Conservation (phyloP, 53 echinoderm and acorn worm genomes). For the Paelopatides confundens region DNA sequence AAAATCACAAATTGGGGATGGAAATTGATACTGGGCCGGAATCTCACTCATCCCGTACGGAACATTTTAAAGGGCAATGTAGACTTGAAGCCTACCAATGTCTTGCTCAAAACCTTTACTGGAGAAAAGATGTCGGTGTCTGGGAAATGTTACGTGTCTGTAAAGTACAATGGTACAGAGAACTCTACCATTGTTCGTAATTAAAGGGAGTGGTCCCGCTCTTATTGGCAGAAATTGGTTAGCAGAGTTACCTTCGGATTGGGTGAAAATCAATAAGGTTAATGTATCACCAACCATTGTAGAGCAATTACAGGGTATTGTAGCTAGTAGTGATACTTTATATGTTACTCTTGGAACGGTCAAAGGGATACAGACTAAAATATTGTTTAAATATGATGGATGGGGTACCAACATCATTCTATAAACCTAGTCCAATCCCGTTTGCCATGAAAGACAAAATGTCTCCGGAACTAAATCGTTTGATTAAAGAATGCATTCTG, state of each 20-base stretch:
- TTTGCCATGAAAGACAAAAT: slow-evolving; percentile 24
- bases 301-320: not conserved
- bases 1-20: too few species aligned
- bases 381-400: slow-evolving; percentile 1
- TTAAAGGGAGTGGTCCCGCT: slow-evolving; percentile 24
- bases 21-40: too few species aligned
- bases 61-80: too few species aligned
- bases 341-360: not conserved
- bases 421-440: slow-evolving; percentile 16
- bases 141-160: slow-evolving; percentile 1
- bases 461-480: not conserved
- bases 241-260: not conserved
- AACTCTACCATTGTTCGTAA: not conserved
- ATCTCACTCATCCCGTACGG: too few species aligned
- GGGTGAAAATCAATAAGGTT: slow-evolving; percentile 17
- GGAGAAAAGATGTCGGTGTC: slow-evolving; percentile 13
- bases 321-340: slow-evolving; percentile 10
- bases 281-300: not conserved
- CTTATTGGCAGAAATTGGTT: slow-evolving; percentile 28
- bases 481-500: not conserved
- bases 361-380: slow-evolving; percentile 38
- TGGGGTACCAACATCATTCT: slow-evolving; percentile 20
- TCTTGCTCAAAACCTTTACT: slow-evolving; percentile 13
- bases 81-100: too few species aligned
- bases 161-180: slow-evolving; percentile 12